Conservation (phyloP, 2,888 invertebrate species). For the Melanargia galathea region DNA sequence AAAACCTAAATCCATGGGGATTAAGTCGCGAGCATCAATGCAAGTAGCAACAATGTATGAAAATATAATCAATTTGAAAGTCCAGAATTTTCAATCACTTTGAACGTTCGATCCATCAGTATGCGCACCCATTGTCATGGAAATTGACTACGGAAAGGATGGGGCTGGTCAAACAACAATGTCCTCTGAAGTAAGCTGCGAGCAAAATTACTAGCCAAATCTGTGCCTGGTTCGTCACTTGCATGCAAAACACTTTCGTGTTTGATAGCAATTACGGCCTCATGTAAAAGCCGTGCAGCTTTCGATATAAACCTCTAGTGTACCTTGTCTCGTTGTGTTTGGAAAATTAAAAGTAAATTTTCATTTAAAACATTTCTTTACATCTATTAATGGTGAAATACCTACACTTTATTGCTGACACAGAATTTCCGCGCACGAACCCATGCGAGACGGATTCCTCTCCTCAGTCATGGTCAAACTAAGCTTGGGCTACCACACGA, state of each 20-base stretch:
- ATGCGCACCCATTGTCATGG: conserved; percentile 25
- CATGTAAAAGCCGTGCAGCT: neutral
- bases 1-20: too few relatives aligned
- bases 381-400: too few relatives aligned
- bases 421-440: too few relatives aligned
- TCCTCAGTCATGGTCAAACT: too few relatives aligned
- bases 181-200: conserved; percentile 27
- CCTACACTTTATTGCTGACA: too few relatives aligned
- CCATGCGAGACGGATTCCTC: too few relatives aligned
- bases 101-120: conserved; percentile 17
- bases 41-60: neutral
- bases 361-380: too few relatives aligned
- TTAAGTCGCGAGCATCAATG: too few relatives aligned
- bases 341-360: too few relatives aligned
- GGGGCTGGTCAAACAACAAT: conserved; percentile 29
- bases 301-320: neutral
- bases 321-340: neutral
- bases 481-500: too few relatives aligned
- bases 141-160: conserved; percentile 27
- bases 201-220: conserved; percentile 25
- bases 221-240: conserved; percentile 20
- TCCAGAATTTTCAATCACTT: conserved; percentile 21
- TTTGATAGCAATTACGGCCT: conserved; percentile 9
- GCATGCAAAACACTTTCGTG: neutral
- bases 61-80: conserved; percentile 18